Percentiles rank a stretch among this genome's conserved stretches.
These are phyloP conservation scores for Julus scandinavius DNA, from an alignment of 2,888 invertebrate species.

Conservation along the genomic window DNA sequence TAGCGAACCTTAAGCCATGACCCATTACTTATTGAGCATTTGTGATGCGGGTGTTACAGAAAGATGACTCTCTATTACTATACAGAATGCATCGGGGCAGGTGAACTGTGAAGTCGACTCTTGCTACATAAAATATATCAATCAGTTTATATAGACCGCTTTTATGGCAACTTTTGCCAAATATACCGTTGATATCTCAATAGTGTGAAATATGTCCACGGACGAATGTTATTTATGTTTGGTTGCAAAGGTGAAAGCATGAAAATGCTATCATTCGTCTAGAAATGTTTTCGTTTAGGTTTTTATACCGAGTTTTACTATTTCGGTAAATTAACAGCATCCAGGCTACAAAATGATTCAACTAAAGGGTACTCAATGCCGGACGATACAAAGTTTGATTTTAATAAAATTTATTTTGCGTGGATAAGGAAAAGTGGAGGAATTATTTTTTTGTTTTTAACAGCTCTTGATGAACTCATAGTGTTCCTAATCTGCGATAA, in stretches of 20 bases:
- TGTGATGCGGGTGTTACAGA: constrained; percentile 22
- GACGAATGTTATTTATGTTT: neutral
- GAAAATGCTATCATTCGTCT: neutral
- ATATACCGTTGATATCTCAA: constrained; percentile 35
- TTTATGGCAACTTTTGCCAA: constrained; percentile 40
- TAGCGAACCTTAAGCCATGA: constrained; percentile 20
- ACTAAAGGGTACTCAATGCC: neutral
- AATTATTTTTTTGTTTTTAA: too few species aligned
- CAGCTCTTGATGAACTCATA: too few species aligned
- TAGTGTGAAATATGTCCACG: neutral
- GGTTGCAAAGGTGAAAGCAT: neutral
- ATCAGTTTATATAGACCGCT: constrained; percentile 18
- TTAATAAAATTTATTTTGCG: neutral
- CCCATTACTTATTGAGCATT: constrained; percentile 52
- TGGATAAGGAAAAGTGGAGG: neutral
- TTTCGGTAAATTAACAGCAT: neutral
- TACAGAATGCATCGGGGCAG: neutral
- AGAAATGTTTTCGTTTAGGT: neutral
- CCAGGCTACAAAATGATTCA: neutral
- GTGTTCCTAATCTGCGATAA: too few species aligned
- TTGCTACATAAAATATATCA: constrained; percentile 25
- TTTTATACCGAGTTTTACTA: neutral
- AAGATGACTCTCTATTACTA: constrained; percentile 18
- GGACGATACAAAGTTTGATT: neutral
- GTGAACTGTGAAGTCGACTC: constrained; percentile 44